Evolutionary conservation across 2,797 vertebrate genomes (phyloP), one percentile per base, ranked within the genome.

Genomic region (Mormyrus proboscirostris): DNA sequence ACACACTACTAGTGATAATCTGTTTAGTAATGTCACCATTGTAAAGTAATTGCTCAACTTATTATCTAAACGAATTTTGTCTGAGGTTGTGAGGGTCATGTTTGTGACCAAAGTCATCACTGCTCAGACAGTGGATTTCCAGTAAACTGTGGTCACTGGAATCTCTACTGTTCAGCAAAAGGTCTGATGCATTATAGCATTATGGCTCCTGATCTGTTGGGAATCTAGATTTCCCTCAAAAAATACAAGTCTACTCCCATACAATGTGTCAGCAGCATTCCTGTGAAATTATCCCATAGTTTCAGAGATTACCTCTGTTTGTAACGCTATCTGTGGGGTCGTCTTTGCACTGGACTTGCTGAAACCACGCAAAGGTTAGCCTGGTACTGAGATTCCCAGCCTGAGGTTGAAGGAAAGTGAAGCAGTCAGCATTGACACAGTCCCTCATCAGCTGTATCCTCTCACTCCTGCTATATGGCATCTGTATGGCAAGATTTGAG

Each of bases 21-120:
- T 2, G n/a, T 85, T 51, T 85, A 85, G 82, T 49, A 22, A 22
- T 50, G 47, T 25, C 44, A 50, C 3, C 49, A 25, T 49, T 85
- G 49, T 85, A 51, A 29, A 85, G 83, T 22, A 51, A 47, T 82
- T 76, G 79, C 47, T 83, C 22, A 83, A 50, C 79, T n/a, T 85
- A 85, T 85, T 50, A 85, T 50, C 44, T 85, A 12, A 85, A 85
- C 12, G 22, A 51, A 50, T 53, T 85, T 29, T 3, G 0, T 85
- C 83, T 85, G 83, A 85, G 49, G n/a, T 51, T 85, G 83, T 85
- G 44, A 85, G 44, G 47, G 83, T 85, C 47, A 51, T 53, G 83
- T 50, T 85, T 85, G 83, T 53, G 83, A 85, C 44, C 44, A 85
- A 82, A 82, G 76, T 47, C 10, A 50, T 51, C 83, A 25, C 10